These are phyloP conservation scores for Lycaon pictus DNA, from an alignment of 2,113 vertebrate species.

Conservation along the genomic window DNA sequence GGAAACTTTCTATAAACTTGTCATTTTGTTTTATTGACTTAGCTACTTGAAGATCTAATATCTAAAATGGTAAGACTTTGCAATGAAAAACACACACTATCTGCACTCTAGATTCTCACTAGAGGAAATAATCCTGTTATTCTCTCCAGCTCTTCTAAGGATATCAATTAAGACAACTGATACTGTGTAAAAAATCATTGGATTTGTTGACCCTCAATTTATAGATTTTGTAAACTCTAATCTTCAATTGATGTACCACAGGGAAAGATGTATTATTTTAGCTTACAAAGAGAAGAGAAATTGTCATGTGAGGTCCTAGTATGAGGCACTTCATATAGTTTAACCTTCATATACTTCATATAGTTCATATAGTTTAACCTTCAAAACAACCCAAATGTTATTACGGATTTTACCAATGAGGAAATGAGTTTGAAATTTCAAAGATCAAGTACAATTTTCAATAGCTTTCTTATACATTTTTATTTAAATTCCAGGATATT, in stretches of 20 bases:
- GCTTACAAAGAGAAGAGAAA: not conserved
- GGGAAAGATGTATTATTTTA: not conserved
- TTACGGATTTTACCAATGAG: not conserved
- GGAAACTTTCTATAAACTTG: not conserved
- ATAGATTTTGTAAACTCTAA: not conserved
- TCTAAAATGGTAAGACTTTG: constrained; percentile 39
- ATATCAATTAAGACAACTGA: not conserved
- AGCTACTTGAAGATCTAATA: not conserved
- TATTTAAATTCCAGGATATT: not conserved
- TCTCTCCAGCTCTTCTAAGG: not conserved
- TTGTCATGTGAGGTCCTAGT: not conserved
- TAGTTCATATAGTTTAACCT: not conserved
- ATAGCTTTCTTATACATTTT: not conserved
- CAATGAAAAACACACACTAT: not conserved
- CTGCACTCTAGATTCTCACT: not conserved
- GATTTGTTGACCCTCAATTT: not conserved
- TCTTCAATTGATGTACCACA: not conserved
- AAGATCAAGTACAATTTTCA: not conserved
- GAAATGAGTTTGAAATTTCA: constrained; percentile 9
- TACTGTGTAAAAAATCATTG: not conserved
- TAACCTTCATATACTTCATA: not conserved
- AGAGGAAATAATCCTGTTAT: not conserved
- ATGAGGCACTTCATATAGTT: not conserved
- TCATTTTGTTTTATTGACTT: not conserved
- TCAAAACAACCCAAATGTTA: not conserved